Evolutionary conservation across 2,797 vertebrate species (phyloP).

Genomic region (Coreius guichenoti): DNA sequence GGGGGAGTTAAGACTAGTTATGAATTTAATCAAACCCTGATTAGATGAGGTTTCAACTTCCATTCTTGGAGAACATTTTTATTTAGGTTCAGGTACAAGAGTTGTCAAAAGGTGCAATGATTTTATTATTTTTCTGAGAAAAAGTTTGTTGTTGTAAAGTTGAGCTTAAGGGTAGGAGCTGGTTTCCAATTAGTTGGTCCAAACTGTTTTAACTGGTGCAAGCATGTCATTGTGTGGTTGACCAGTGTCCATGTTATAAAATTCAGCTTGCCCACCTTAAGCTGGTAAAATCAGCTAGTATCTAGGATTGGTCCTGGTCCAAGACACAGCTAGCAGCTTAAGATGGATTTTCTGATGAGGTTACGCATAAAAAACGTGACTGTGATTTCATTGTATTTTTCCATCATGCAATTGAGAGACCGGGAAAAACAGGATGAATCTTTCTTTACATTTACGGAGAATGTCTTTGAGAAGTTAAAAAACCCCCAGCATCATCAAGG

Average conservation of each 20-base stretch:
- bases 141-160: neutral
- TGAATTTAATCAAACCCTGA: slow-evolving; percentile 30
- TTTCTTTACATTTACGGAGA: neutral
- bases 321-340: neutral
- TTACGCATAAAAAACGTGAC: neutral
- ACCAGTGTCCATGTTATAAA: neutral
- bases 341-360: neutral
- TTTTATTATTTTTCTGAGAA: neutral
- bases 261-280: neutral
- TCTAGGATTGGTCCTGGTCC: neutral
- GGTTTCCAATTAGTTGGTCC: slow-evolving; percentile 16
- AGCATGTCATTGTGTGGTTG: neutral
- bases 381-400: neutral
- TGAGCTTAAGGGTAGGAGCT: neutral
- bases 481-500: neutral
- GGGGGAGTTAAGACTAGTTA: slow-evolving; percentile 31
- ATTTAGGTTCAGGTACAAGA: neutral
- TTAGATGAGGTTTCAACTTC: slow-evolving; percentile 40
- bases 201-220: neutral
- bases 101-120: neutral
- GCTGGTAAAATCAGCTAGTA: neutral
- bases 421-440: neutral
- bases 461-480: neutral
- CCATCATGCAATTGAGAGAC: neutral
- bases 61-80: neutral